A percentile compares a stretch with the other conserved stretches of the same genome.
phyloP scores from a whole-genome alignment of 1,140 invertebrate genomes.

The Lepidurus couesii region DNA sequence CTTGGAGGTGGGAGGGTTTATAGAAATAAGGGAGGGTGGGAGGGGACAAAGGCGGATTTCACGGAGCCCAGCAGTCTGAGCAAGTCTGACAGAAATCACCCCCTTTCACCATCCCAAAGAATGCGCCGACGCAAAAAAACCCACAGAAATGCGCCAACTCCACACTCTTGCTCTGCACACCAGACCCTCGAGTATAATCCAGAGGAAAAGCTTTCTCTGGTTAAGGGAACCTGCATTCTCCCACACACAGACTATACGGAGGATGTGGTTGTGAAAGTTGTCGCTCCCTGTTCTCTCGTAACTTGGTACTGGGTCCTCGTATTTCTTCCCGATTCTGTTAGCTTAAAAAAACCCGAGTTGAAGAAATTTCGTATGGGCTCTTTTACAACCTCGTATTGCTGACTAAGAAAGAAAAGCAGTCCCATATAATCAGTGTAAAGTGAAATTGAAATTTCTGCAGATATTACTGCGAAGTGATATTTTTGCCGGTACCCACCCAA shows the following conservation, averaged over 20 bases:
- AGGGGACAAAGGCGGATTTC: neutral
- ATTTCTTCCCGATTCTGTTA: neutral
- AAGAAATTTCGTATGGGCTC: too few relatives aligned
- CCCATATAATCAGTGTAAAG: too few relatives aligned
- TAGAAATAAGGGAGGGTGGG: neutral
- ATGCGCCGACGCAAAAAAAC: neutral
- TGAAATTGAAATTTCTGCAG: too few relatives aligned
- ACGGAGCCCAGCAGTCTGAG: conserved; percentile 17
- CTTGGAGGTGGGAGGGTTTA: neutral
- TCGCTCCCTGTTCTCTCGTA: neutral
- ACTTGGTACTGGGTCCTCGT: neutral
- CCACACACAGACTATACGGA: neutral
- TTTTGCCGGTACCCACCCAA: too few relatives aligned
- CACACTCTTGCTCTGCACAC: neutral
- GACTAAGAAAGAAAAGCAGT: too few relatives aligned
- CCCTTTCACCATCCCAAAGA: neutral
- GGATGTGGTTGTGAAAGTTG: neutral
- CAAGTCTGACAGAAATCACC: conserved; percentile 5
- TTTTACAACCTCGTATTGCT: too few relatives aligned
- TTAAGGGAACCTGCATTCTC: neutral
- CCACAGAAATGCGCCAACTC: neutral
- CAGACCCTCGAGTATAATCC: neutral
- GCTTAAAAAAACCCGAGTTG: neutral
- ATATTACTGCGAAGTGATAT: too few relatives aligned
- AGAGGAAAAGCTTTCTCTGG: neutral